Conservation (phyloP, 2,113 vertebrate genomes). For the Elanoides forficatus region DNA sequence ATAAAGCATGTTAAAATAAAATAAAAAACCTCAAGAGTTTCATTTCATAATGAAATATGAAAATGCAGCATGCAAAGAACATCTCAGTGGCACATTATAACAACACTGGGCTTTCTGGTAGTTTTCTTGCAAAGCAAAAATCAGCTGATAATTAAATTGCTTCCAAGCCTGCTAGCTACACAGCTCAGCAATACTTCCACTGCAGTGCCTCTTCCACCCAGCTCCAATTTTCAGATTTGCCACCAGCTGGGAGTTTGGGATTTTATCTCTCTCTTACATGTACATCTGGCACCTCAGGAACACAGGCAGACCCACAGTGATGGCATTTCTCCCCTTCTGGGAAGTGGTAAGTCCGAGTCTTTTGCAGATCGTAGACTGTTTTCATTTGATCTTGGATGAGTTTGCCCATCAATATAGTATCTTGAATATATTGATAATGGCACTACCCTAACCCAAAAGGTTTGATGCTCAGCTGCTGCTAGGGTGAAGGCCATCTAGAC, state of each 20-base stretch:
- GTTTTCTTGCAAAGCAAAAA: neutral
- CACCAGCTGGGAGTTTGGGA: neutral
- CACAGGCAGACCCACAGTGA: neutral
- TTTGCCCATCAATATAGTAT: neutral
- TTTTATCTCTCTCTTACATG: neutral
- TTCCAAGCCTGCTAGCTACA: neutral
- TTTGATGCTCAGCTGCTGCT: neutral
- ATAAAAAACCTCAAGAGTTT: neutral
- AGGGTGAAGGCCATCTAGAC: neutral
- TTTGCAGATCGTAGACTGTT: neutral
- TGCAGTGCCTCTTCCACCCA: neutral
- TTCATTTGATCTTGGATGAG: neutral
- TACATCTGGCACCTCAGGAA: neutral
- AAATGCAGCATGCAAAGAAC: neutral
- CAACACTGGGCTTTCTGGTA: neutral
- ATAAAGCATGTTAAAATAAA: neutral
- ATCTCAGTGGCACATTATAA: accelerated
- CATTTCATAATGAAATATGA: neutral
- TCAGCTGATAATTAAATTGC: neutral
- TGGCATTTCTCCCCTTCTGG: neutral
- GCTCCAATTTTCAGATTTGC: neutral
- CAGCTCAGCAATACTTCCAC: neutral
- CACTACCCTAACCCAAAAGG: neutral
- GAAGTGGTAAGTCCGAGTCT: neutral
- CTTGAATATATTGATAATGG: neutral